Evolutionary conservation across 2,797 vertebrate genomes (phyloP).

Genomic region (Babyrousa celebensis): DNA sequence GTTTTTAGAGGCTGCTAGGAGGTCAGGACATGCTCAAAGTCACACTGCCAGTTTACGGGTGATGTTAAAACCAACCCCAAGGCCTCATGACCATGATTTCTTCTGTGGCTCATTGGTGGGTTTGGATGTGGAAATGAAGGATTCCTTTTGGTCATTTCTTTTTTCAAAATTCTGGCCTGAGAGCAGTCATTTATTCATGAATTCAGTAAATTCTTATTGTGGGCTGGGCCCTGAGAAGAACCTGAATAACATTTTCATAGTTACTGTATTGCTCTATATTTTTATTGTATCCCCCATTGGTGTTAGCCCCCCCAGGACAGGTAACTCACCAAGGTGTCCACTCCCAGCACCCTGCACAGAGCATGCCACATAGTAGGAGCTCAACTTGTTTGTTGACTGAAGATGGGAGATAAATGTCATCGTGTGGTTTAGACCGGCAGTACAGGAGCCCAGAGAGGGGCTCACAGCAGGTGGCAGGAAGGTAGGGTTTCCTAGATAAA

Average conservation of each 20-base stretch:
- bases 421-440: background rate
- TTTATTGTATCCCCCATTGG: background rate
- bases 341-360: background rate
- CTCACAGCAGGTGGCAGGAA: background rate
- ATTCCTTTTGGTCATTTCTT: background rate
- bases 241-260: background rate
- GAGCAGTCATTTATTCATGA: slow-evolving; percentile 7
- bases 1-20: background rate
- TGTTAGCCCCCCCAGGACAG: background rate
- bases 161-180: slow-evolving; percentile 27
- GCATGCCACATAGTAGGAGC: background rate
- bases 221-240: background rate
- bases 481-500: background rate
- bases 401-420: background rate
- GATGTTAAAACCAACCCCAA: background rate
- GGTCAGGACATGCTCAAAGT: background rate
- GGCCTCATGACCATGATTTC: background rate
- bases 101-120: background rate
- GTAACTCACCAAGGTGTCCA: background rate
- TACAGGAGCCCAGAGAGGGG: background rate
- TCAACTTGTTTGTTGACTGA: background rate
- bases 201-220: background rate
- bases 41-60: background rate
- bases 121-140: background rate
- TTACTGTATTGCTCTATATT: background rate